These are phyloP conservation scores for Trochalopteron elliotii DNA, from an alignment of 2,113 vertebrate genomes.

Conservation along the genomic window DNA sequence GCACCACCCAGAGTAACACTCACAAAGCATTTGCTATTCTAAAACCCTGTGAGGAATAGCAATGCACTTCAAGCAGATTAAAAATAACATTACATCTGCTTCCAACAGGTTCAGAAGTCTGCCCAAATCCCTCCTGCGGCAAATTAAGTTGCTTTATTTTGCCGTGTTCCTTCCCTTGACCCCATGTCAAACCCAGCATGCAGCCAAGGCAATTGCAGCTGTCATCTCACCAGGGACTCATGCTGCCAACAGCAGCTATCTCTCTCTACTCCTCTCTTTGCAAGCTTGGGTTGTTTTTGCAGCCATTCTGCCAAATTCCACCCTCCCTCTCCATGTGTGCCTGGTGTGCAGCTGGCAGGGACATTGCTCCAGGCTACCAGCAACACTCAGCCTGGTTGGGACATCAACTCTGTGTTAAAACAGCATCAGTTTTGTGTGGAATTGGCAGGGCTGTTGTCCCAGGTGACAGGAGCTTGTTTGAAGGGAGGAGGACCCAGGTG, in stretches of 20 bases:
- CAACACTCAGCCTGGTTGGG: background rate
- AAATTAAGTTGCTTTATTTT: constrained; percentile 12
- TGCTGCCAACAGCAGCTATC: background rate
- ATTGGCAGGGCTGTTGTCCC: background rate
- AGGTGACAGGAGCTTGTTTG: background rate
- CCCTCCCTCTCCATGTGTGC: background rate
- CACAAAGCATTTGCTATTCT: background rate
- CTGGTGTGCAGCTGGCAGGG: background rate
- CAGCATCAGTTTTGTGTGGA: background rate
- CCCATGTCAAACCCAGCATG: background rate
- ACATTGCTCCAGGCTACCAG: background rate
- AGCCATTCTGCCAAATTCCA: background rate
- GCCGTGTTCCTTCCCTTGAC: background rate
- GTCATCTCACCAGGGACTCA: background rate
- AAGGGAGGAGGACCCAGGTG: background rate
- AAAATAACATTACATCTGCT: constrained; percentile 17
- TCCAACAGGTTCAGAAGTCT: background rate
- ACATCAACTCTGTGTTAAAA: background rate
- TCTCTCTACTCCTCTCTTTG: background rate
- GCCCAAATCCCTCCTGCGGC: background rate
- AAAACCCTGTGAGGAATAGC: background rate
- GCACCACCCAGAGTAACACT: background rate
- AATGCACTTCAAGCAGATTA: background rate
- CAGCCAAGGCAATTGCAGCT: constrained; percentile 8
- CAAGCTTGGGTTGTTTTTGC: background rate